Evolutionary conservation across 2,797 vertebrate species (phyloP), one percentile per base, ranked within the genome.

Genomic region (Pantherophis vulpinus): DNA sequence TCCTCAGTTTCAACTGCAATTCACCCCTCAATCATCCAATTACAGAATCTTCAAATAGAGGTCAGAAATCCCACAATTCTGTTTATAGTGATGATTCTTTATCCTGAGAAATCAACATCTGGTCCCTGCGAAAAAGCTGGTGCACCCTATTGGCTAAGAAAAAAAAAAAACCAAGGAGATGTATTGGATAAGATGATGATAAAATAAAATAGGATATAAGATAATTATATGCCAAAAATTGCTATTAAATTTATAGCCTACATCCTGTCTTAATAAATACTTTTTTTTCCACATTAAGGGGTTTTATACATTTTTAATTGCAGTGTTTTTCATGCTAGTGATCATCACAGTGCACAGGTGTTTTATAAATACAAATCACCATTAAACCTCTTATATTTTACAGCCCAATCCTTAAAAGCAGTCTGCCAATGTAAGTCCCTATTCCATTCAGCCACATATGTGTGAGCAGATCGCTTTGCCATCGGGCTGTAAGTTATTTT

Each of bases 351-450:
- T 86, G 54, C 89, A 94, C 51, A 91, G 90, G 86, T 20, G 91
- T 14, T 93, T 93, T 79, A 11, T 88, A 91, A 94, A 91, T 58
- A 83, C 90, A 92, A 92, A 93, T 92, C 2, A n/a, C 96, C 94
- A 95, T 89, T 9, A 93, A 23, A 92, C 56, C 61, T 93, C 88
- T 86, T 55, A 18, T 89, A 51, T 86, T 93, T 93, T 91, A 93
- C 93, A 93, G 93, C 87, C 90, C 59, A 66, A 66, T 91, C 87
- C 59, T 93, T 93, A 93, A 93, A 93, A 93, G 87, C 70, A 93
- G 90, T 86, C 90, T 91, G 93, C 90, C 93, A 91, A 32, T 51
- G 70, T 61, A 66, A 93, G 70, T 87, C 90, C 74, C 70, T 27
- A 58, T 93, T 93, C 90, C 70, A 93, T 93, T 89, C 87, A 93